A percentile compares a stretch with the other conserved stretches of the same genome.
Conservation (phyloP, 2,797 vertebrate species). For the Discoglossus pictus region DNA sequence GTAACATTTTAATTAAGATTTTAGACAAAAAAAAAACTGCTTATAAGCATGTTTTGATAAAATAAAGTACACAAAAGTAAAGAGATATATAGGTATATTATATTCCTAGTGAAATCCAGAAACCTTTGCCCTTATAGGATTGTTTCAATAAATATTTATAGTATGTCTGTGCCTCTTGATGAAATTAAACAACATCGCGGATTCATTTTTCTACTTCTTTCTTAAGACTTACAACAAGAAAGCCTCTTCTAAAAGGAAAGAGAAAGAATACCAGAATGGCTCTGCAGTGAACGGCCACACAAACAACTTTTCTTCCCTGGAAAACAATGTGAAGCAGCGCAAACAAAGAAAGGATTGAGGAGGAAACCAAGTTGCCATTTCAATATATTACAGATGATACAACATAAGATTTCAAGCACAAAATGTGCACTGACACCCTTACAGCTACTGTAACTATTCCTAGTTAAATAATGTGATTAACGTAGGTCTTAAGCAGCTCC, state of each 20-base stretch:
- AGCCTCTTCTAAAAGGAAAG: constrained; percentile 75
- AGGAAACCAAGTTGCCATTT: constrained; percentile 61
- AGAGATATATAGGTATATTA: no score
- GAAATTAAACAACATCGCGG: neutral
- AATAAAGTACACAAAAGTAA: no score
- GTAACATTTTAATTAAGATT: no score
- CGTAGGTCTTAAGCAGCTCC: constrained; percentile 72
- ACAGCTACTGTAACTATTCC: constrained; percentile 74
- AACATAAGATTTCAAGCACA: constrained; percentile 73
- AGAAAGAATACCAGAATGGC: constrained; percentile 85
- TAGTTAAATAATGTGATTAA: constrained; percentile 73
- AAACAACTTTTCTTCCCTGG: constrained; percentile 75
- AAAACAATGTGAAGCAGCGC: constrained; percentile 72
- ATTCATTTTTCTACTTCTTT: constrained; percentile 35
- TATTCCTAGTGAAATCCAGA: no score
- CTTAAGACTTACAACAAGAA: constrained; percentile 90
- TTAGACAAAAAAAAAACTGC: no score
- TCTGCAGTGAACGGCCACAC: constrained; percentile 80
- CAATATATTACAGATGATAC: constrained; percentile 62
- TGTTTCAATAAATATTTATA: no score
- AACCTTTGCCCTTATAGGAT: no score
- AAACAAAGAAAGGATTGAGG: constrained; percentile 85
- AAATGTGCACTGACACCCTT: constrained; percentile 70
- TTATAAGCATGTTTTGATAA: no score
- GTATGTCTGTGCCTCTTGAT: neutral